phyloP scores from a whole-genome alignment of 2,113 vertebrate genomes.

The Oplegnathus fasciatus region DNA sequence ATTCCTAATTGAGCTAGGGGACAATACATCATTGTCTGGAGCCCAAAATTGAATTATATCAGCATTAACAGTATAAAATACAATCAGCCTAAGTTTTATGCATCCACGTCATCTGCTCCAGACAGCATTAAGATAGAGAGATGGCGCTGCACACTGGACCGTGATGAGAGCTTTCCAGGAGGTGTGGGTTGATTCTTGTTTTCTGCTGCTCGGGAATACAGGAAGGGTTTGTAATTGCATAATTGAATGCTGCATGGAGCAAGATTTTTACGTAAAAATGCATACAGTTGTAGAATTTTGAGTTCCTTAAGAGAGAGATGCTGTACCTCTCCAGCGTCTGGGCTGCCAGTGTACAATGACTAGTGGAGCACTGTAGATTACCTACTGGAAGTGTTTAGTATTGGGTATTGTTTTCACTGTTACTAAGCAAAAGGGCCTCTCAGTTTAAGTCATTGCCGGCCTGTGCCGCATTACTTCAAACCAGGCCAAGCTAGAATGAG shows the following conservation, averaged over 20 bases:
- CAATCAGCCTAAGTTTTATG: slow-evolving; percentile 16
- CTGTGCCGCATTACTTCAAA: slow-evolving; percentile 9
- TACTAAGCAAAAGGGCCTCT: slow-evolving; percentile 15
- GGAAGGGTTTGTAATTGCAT: neutral
- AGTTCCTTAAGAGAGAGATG: slow-evolving; percentile 3
- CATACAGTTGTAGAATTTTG: slow-evolving; percentile 1
- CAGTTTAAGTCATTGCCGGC: slow-evolving; percentile 25
- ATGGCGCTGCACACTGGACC: slow-evolving; percentile 7
- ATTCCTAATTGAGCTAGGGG: slow-evolving; percentile 59
- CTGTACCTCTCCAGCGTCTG: neutral
- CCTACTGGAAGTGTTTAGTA: slow-evolving; percentile 15
- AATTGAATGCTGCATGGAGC: neutral
- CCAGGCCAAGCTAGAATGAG: neutral
- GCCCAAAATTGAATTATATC: slow-evolving; percentile 57
- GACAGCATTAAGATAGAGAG: slow-evolving; percentile 18
- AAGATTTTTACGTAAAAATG: neutral
- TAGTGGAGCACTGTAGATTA: slow-evolving; percentile 1
- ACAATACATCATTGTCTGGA: slow-evolving; percentile 61
- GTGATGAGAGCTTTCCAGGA: slow-evolving; percentile 13
- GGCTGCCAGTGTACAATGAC: neutral
- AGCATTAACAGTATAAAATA: slow-evolving; percentile 29
- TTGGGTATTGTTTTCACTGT: slow-evolving; percentile 16
- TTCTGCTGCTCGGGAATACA: neutral
- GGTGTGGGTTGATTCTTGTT: neutral
- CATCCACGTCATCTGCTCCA: slow-evolving; percentile 4